Conservation (phyloP, 2,888 invertebrate species). For the Homarus gammarus region DNA sequence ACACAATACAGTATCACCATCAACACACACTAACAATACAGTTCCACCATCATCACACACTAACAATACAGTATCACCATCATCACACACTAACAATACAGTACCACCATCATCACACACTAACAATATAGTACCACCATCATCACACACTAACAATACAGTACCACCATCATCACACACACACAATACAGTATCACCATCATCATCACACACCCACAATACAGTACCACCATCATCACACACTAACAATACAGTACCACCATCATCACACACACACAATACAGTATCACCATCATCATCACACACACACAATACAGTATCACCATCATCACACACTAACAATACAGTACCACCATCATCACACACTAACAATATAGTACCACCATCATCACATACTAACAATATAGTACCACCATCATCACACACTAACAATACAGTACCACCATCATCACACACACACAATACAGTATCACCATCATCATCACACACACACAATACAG, state of each 20-base stretch:
- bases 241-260: neutral
- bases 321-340: neutral
- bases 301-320: neutral
- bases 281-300: neutral
- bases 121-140: too few species aligned
- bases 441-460: too few species aligned
- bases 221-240: neutral
- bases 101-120: too few species aligned
- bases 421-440: neutral
- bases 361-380: neutral
- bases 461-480: too few species aligned
- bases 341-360: too few species aligned
- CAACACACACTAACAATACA: neutral
- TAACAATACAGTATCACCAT: too few species aligned
- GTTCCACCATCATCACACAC: neutral
- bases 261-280: neutral
- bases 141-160: too few species aligned
- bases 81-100: too few species aligned
- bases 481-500: too few species aligned
- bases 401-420: neutral
- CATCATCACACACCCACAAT: neutral
- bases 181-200: neutral
- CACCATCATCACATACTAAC: neutral
- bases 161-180: neutral
- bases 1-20: neutral